Evolutionary conservation across 1,140 invertebrate species (phyloP).

Genomic region (Bathynomus jamesi): DNA sequence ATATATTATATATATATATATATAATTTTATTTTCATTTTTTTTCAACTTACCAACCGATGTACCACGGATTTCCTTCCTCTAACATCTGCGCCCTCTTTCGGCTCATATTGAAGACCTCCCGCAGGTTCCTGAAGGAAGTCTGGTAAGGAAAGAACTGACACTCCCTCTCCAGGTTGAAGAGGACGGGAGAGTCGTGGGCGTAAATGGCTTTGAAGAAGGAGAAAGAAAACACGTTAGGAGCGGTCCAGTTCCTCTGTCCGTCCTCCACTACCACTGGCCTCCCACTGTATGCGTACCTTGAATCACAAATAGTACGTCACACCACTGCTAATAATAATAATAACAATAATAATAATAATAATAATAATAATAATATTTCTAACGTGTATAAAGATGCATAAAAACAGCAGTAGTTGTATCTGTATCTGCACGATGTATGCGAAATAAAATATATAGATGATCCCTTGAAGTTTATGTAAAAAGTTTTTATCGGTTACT

Average conservation of each 20-base stretch:
- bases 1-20: no score
- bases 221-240: conserved; percentile 58
- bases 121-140: conserved; percentile 63
- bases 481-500: no score
- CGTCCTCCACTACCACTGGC: conserved; percentile 78
- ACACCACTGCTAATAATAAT: no score
- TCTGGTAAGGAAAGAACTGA: conserved; percentile 88
- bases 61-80: conserved; percentile 68
- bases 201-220: conserved; percentile 72
- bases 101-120: conserved; percentile 72
- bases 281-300: conserved; percentile 66
- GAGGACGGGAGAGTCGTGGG: conserved; percentile 39
- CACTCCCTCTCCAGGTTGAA: conserved; percentile 52
- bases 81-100: conserved; percentile 54
- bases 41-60: conserved; percentile 88
- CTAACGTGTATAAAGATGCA: no score
- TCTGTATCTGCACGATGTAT: no score
- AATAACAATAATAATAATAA: no score
- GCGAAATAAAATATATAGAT: no score
- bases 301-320: no score
- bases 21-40: no score
- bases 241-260: conserved; percentile 67
- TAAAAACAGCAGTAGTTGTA: no score
- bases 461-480: no score
- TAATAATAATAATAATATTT: no score